Conservation (phyloP, 2,888 invertebrate species). For the Agelastica alni region DNA sequence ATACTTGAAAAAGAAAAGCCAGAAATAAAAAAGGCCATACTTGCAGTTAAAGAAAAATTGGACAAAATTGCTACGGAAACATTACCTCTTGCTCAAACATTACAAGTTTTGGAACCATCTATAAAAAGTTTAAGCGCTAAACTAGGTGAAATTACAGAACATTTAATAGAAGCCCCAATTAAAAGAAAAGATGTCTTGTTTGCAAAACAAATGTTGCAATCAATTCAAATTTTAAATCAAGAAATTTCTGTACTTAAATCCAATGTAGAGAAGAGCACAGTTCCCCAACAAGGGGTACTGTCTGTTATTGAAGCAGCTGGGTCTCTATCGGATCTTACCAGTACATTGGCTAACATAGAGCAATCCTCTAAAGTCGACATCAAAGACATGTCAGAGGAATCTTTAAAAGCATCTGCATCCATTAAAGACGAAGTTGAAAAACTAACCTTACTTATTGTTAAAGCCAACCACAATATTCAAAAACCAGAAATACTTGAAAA, state of each 20-base stretch:
- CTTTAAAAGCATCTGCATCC: not conserved
- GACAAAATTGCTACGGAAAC: not conserved
- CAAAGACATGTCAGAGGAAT: no score
- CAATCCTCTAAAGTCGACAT: no score
- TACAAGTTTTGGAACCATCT: slow-evolving; percentile 23
- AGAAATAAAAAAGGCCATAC: slow-evolving; percentile 25
- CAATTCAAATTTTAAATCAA: no score
- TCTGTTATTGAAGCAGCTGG: no score
- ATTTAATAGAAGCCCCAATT: not conserved
- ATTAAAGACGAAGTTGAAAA: slow-evolving; percentile 17
- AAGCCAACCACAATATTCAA: slow-evolving; percentile 10
- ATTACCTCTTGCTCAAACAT: slow-evolving; percentile 18
- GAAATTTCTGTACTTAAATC: no score
- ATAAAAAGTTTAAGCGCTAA: slow-evolving; percentile 24
- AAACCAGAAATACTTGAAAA: slow-evolving; percentile 16
- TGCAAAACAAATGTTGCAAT: no score
- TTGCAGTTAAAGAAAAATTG: slow-evolving; percentile 28
- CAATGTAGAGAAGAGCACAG: no score
- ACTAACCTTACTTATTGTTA: slow-evolving; percentile 14
- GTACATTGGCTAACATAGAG: no score
- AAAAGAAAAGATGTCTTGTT: not conserved
- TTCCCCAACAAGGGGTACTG: no score
- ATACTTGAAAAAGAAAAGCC: not conserved
- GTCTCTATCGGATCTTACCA: no score
- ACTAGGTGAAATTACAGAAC: slow-evolving; percentile 5